Conservation (phyloP, 2,797 vertebrate species). For the Dipus sagitta region DNA sequence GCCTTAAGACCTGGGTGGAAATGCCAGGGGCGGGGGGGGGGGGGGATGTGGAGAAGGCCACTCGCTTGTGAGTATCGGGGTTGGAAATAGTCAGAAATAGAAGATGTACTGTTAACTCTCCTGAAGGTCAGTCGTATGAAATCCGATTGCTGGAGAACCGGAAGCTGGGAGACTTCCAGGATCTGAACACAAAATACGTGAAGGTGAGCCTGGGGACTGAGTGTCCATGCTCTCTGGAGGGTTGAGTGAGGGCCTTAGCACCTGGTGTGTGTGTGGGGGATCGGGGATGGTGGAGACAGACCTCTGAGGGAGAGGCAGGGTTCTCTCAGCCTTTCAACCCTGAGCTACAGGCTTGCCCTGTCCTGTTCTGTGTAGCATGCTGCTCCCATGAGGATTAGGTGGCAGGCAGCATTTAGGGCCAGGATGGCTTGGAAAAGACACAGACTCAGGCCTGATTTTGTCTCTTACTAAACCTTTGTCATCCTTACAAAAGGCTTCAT, state of each 20-base stretch:
- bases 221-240: neutral
- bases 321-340: neutral
- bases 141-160: constrained; percentile 96
- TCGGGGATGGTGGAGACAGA: neutral
- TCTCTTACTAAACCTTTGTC: neutral
- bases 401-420: rapidly evolving
- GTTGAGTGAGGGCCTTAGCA: neutral
- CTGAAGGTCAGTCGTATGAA: constrained; percentile 98
- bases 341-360: neutral
- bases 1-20: neutral
- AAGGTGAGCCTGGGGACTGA: constrained; percentile 91
- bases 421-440: neutral
- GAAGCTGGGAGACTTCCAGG: constrained; percentile 96
- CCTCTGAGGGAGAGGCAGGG: neutral
- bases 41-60: neutral
- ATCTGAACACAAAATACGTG: constrained; percentile 95
- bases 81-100: constrained; percentile 19
- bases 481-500: neutral
- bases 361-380: neutral
- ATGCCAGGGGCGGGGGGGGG: neutral
- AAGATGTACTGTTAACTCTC: constrained; percentile 84
- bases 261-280: neutral
- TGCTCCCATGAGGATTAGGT: neutral
- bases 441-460: neutral
- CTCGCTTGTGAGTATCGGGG: neutral